These are phyloP conservation scores for Syrmaticus mikado DNA, from an alignment of 2,113 vertebrate genomes.

Conservation along the genomic window DNA sequence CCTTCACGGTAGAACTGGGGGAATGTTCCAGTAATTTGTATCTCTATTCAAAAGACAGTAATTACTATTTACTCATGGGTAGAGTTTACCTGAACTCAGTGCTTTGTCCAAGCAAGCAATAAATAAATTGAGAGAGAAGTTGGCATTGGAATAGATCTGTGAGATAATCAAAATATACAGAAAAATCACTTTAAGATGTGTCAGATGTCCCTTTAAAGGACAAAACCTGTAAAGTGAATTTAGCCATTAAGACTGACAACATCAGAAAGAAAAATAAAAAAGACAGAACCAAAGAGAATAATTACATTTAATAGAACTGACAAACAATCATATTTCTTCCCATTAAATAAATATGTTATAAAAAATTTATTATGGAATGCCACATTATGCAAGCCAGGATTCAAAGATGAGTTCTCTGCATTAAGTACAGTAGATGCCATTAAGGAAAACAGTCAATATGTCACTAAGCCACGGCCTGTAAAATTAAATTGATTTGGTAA, in stretches of 20 bases:
- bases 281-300: constrained; percentile 81
- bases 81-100: background rate
- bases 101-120: background rate
- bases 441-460: constrained; percentile 98
- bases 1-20: background rate
- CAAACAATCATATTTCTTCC: constrained; percentile 93
- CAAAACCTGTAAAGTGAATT: constrained; percentile 45
- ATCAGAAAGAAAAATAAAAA: constrained; percentile 54
- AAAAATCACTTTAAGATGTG: background rate
- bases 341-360: constrained; percentile 98
- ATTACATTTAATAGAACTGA: constrained; percentile 89
- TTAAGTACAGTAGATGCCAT: constrained; percentile 98
- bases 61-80: background rate
- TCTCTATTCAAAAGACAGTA: background rate
- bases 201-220: background rate
- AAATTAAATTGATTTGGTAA: constrained; percentile 99
- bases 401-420: constrained; percentile 96
- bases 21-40: background rate
- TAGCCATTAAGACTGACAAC: constrained; percentile 74
- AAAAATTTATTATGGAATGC: constrained; percentile 97
- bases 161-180: background rate
- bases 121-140: background rate
- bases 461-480: constrained; percentile 96
- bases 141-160: background rate
- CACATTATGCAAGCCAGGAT: constrained; percentile 93